Base-by-base conservation (phyloP, 1,140 invertebrate genomes). In the Nasonia giraulti region DNA sequence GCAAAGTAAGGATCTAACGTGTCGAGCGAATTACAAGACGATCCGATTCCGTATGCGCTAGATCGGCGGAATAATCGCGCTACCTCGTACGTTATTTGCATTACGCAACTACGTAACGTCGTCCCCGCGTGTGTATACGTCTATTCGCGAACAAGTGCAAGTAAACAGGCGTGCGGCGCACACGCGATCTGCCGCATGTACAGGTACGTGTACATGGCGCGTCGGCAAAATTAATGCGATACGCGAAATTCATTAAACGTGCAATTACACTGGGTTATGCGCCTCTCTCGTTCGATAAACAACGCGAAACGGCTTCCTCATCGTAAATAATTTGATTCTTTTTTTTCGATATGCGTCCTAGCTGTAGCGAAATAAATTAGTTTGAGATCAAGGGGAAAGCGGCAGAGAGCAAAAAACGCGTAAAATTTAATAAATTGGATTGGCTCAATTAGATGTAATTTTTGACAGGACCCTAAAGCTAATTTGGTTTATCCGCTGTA, bases 201-300 rank as follows among this genome's bases (percentile, higher is more conserved):
- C 4, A 62, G 33, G 33, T 17, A 40, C 17, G 0, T 33, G 4
- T 8, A 20, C 44, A 44, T 55, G 73, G 11, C 12, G 12, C 50
- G 47, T 20, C n/a, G 27, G 71, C 12, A n/a, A 62, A 75, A 75
- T 55, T 62, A 40, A 62, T 82, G 10, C 20, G 31, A 55, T 73
- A 69, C 27, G 37, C 27, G 50, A 66, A 82, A 82, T 76, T 76
- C 33, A 82, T 82, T 82, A 82, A 76, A 76, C n/a, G 31, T 66
- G 73, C 31, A 44, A 68, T 76, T 68, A 68, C 50, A 76, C n/a
- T 62, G 14, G 31, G 37, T 82, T 47, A 62, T n/a, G 74, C 14
- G 74, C 74, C 7, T 62, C 55, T 6, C 23, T 73, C 27, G 8
- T 11, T 17, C 27, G 17, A 55, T 62, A 55, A 33, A 81, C 27